phyloP scores from a whole-genome alignment of 1,140 invertebrate genomes.

The Ips nitidus region DNA sequence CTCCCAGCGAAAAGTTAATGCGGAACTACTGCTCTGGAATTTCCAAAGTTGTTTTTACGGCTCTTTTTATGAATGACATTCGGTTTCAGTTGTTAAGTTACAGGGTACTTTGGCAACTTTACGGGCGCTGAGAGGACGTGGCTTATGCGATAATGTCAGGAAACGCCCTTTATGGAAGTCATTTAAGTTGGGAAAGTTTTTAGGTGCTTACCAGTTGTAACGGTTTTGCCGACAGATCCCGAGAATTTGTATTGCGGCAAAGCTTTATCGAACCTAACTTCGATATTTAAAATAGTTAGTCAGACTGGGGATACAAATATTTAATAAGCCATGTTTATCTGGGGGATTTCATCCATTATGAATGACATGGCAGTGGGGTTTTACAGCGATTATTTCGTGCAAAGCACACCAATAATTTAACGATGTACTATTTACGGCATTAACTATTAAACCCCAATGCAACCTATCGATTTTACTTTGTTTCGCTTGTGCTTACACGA shows the following conservation, averaged over 20 bases:
- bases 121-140: constrained; percentile 21
- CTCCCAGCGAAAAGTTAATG: no score
- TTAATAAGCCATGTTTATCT: background rate
- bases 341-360: background rate
- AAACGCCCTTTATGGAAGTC: constrained; percentile 21
- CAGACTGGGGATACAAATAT: no score
- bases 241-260: background rate
- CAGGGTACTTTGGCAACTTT: constrained; percentile 17
- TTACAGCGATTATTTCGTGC: background rate
- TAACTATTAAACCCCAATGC: background rate
- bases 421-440: constrained; percentile 1
- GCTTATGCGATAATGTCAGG: constrained; percentile 24
- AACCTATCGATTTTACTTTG: constrained; percentile 4
- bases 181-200: constrained; percentile 18
- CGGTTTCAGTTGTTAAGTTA: constrained; percentile 21
- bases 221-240: background rate
- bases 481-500: background rate
- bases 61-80: constrained; percentile 21
- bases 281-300: no score
- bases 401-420: constrained; percentile 1
- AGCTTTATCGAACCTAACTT: no score
- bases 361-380: background rate
- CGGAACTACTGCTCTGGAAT: background rate
- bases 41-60: constrained; percentile 13
- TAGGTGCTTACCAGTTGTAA: constrained; percentile 11